These are phyloP conservation scores for Rhabdomys dilectus DNA, from an alignment of 2,113 vertebrate genomes.

Conservation along the genomic window DNA sequence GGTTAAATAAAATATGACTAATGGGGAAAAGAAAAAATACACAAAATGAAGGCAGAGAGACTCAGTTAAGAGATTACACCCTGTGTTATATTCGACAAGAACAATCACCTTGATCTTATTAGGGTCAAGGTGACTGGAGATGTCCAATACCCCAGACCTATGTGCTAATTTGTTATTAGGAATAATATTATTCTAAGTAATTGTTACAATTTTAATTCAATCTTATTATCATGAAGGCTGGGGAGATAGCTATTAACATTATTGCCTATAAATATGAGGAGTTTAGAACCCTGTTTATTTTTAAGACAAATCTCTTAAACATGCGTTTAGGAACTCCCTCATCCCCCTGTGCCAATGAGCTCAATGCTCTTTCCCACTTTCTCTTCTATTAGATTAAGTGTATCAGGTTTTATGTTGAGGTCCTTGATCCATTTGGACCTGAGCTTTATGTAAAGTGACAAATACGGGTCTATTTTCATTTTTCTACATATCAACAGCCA, in stretches of 20 bases:
- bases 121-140: rapidly evolving
- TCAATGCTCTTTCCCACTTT: too few relatives aligned
- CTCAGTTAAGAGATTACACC: neutral
- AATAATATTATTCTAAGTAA: neutral
- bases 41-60: neutral
- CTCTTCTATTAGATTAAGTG: too few relatives aligned
- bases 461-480: too few relatives aligned
- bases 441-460: too few relatives aligned
- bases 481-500: too few relatives aligned
- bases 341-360: too few relatives aligned
- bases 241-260: too few relatives aligned
- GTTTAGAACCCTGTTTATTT: neutral
- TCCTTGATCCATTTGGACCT: too few relatives aligned
- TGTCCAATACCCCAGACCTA: rapidly evolving
- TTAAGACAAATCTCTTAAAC: neutral
- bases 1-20: neutral
- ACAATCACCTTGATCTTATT: too few relatives aligned
- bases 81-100: neutral
- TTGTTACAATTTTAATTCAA: neutral
- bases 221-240: neutral
- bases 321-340: too few relatives aligned
- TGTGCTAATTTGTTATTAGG: neutral
- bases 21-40: neutral
- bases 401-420: too few relatives aligned
- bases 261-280: neutral